Percentiles rank a stretch among this genome's conserved stretches.
Evolutionary conservation across 2,113 vertebrate genomes (phyloP).

Genomic region (Scolopax mira): DNA sequence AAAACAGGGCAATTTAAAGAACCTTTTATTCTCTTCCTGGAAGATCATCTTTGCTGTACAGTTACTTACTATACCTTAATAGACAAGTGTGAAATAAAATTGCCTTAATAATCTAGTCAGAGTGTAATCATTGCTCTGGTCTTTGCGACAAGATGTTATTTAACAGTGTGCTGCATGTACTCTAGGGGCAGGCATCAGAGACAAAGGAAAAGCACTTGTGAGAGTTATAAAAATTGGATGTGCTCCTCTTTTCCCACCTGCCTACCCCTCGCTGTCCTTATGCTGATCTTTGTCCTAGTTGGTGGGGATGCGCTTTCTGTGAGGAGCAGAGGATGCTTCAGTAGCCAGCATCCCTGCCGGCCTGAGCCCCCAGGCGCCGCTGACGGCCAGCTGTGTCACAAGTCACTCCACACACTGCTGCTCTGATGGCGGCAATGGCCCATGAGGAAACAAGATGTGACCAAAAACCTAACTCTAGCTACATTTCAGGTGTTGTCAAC

Average conservation of each 20-base stretch:
- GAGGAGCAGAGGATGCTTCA: neutral
- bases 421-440: neutral
- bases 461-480: neutral
- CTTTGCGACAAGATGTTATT: neutral
- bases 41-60: neutral
- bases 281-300: neutral
- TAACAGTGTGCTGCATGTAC: neutral
- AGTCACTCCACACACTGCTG: neutral
- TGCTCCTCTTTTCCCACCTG: neutral
- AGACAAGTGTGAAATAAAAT: neutral
- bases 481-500: neutral
- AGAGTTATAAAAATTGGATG: neutral
- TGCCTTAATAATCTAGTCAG: neutral
- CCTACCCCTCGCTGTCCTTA: neutral
- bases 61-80: neutral
- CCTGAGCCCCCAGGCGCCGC: accelerated
- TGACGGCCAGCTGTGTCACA: neutral
- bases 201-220: neutral
- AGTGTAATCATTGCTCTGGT: neutral
- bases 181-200: neutral
- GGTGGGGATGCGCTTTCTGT: accelerated
- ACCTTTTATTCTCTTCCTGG: neutral
- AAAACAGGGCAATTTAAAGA: neutral
- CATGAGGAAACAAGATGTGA: neutral
- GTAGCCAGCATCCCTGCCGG: neutral